phyloP scores from a whole-genome alignment of 2,113 vertebrate species.

The Crotalus tigris region DNA sequence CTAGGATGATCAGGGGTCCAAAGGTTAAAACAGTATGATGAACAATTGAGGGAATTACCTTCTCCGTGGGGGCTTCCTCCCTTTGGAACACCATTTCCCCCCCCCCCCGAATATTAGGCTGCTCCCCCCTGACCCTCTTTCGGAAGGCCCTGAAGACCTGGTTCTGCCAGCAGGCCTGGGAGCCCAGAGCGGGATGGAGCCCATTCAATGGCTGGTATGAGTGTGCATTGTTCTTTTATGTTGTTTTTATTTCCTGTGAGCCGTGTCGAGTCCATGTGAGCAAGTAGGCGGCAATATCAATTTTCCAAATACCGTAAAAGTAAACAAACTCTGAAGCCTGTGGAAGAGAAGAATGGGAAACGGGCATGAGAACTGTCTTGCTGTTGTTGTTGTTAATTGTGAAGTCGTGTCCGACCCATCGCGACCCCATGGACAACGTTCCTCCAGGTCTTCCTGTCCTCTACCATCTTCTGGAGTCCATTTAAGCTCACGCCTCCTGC shows the following conservation, averaged over 20 bases:
- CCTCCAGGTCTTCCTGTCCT: no score
- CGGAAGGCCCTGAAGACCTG: background rate
- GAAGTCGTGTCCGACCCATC: no score
- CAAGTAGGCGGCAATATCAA: background rate
- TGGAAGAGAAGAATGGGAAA: background rate
- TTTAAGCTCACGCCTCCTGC: no score
- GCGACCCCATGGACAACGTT: no score
- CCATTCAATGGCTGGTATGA: background rate
- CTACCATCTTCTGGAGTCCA: no score
- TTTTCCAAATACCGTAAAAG: background rate
- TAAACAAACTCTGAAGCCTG: background rate
- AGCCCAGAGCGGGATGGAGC: background rate
- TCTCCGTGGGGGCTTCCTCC: background rate
- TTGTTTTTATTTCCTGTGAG: background rate
- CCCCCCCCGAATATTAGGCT: background rate
- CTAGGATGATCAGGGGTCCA: background rate
- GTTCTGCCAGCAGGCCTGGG: background rate
- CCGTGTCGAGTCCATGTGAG: background rate
- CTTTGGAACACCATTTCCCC: background rate
- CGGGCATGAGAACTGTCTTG: background rate
- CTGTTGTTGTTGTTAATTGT: no score
- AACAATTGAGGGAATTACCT: background rate
- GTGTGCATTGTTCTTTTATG: background rate
- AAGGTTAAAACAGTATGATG: background rate
- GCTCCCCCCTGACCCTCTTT: background rate